Conservation (phyloP, 92 coral and sea anemone species). For the Anthopleura xanthogrammica region DNA sequence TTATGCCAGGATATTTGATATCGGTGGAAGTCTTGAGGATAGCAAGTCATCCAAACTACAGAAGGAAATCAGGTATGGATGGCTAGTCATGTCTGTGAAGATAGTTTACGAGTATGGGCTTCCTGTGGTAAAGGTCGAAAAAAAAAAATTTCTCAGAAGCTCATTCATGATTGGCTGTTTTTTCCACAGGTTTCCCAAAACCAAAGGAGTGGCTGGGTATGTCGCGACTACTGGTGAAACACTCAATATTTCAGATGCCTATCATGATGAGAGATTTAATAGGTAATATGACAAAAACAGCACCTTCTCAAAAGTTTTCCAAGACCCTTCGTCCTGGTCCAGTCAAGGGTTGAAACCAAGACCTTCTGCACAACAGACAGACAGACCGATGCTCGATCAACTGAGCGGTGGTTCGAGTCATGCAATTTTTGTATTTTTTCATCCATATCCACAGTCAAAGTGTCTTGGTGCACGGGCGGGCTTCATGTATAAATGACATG, state of each 20-base stretch:
- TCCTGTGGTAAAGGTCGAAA: not conserved
- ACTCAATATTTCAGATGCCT: conserved; percentile 91
- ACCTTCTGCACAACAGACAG: too few species aligned
- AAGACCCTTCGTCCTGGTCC: too few species aligned
- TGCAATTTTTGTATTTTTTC: too few species aligned
- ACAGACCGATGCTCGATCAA: too few species aligned
- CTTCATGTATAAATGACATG: not conserved
- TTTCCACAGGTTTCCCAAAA: conserved; percentile 77
- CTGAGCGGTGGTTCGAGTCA: too few species aligned
- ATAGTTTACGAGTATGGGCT: not conserved
- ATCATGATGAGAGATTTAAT: conserved; percentile 93
- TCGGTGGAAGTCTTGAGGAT: conserved; percentile 92
- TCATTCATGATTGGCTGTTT: not conserved
- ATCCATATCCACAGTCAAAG: too few species aligned
- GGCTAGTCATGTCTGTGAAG: too few species aligned
- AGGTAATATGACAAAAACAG: conserved; percentile 41
- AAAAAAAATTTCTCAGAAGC: not conserved
- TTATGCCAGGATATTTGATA: conserved; percentile 96
- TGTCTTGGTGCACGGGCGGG: too few species aligned
- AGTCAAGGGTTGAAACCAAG: too few species aligned
- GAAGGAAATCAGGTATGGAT: conserved; percentile 87
- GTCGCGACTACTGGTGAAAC: conserved; percentile 98
- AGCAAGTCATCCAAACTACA: conserved; percentile 85
- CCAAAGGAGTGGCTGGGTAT: conserved; percentile 97
- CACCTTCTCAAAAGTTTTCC: too few species aligned